Evolutionary conservation across 2,888 invertebrate genomes (phyloP), one percentile per base, ranked within the genome.

Genomic region (Chrysotoxum bicinctum): DNA sequence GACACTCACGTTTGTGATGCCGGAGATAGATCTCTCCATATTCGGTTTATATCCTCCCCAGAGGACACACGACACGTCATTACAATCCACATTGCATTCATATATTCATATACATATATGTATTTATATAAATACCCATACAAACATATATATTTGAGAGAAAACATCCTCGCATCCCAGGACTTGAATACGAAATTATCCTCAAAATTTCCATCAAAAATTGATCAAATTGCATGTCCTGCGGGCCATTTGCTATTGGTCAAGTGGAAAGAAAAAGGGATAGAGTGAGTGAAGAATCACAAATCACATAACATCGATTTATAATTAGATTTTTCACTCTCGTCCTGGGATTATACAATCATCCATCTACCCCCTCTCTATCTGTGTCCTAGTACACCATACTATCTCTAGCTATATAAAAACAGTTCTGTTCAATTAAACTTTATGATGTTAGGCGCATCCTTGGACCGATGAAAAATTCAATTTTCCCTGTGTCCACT

Each of bases 231-330:
- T 77, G 77, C 77, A 72, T 66, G 70, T 72, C 81, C 73, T 73
- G 60, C 52, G 66, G 78, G 14, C 35, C 50, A 50, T 66, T 66
- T 50, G 48, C 35, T 66, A 66, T 66, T 66, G 66, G 66, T 50
- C 50, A 66, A 50, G 48, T 50, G 48, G 35, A 66, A 50, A 50
- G 32, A 66, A 66, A 66, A 66, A 66, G 54, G 12, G 19, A 58
- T 14, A 73, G 50, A 14, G 32, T 10, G 12, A 21, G 48, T 16
- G 62, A 62, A 30, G 64, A 82, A 72, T 82, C 82, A 78, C 73
- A 83, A 78, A 83, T 83, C 82, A 77, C 82, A 82, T 77, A 78
- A 73, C 73, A 83, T 83, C 68, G 82, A 83, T 83, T 78, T 83
- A 78, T 83, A 83, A 83, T 83, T 77, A 77, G 82, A 83, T 83